Base-by-base conservation (phyloP, 1,140 invertebrate genomes). In the Dinothrombium tinctorium region DNA sequence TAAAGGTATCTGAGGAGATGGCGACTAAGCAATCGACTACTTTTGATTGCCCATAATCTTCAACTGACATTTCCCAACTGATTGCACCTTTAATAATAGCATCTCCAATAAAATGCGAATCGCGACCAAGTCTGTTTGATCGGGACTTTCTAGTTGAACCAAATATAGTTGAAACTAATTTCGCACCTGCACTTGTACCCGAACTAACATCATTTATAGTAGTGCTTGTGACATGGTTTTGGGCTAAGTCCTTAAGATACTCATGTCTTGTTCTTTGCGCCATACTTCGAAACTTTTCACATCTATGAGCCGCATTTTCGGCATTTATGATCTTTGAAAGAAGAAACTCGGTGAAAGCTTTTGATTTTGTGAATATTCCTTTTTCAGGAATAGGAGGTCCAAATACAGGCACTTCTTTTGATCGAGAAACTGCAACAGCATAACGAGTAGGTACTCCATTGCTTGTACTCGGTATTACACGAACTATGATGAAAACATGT, bases 261-360 rank as follows among this genome's bases (percentile, higher is more conserved):
- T 94, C 89, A 56, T 90, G 80, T 51, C 87, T 65, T 14, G 90
- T 95, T 53, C 90, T 67, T 7, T 81, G 84, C 3, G 89, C 86
- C 86, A 96, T 94, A 4, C 82, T 86, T 35, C 78, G 77, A 62
- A 96, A 96, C 62, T 95, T 95, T 53, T 92, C 82, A 8, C 83
- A 89, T 45, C 78, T 69, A 53, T 92, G 83, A 9, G 84, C 86
- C 12, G 87, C 86, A 64, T 94, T 94, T 61, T 96, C 89, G 17
- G 82, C 89, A 64, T 96, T 96, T 33, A 96, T 87, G 17, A 90
- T 79, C 72, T 96, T 95, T 31, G 86, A 79, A 45, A 94, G 58
- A 19, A 95, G 64, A 58, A 95, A 87, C 55, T 94, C 82, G 12
- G 77, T 75, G 59, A 96, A 94, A 11, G 72, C 66, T 62, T 80